Conservation (phyloP, 2,113 vertebrate species). For the Colossoma macropomum region DNA sequence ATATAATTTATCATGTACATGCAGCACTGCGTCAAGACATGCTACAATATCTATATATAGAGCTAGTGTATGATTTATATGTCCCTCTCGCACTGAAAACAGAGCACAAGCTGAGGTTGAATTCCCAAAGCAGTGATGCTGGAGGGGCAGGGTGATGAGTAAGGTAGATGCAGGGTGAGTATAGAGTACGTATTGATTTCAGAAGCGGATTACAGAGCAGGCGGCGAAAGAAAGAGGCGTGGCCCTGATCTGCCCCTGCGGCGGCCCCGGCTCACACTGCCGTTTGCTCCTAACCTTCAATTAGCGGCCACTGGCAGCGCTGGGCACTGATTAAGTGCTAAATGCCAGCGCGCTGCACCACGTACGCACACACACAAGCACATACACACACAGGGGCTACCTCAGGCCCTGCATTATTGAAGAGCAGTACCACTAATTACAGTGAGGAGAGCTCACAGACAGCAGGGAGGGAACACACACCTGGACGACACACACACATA, state of each 20-base stretch:
- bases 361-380: slow-evolving; percentile 39
- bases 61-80: background rate
- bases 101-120: background rate
- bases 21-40: background rate
- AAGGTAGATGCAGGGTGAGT: background rate
- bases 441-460: slow-evolving; percentile 47
- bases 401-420: slow-evolving; percentile 64
- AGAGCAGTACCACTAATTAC: slow-evolving; percentile 58
- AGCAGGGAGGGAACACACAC: slow-evolving; percentile 43
- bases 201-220: slow-evolving; percentile 33
- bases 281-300: slow-evolving; percentile 81
- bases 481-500: slow-evolving; percentile 31
- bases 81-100: background rate
- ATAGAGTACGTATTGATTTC: slow-evolving; percentile 38
- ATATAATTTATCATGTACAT: background rate
- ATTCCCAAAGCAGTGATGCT: slow-evolving; percentile 13
- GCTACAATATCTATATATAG: background rate
- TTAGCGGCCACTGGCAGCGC: slow-evolving; percentile 75
- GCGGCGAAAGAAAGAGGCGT: slow-evolving; percentile 36
- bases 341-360: slow-evolving; percentile 73
- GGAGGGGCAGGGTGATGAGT: background rate
- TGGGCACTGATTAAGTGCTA: slow-evolving; percentile 77
- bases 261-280: slow-evolving; percentile 63
- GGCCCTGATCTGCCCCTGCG: slow-evolving; percentile 40
- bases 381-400: slow-evolving; percentile 29